Evolutionary conservation across 2,888 invertebrate species (phyloP), one percentile per base, ranked within the genome.

Genomic region (Pocota personata): DNA sequence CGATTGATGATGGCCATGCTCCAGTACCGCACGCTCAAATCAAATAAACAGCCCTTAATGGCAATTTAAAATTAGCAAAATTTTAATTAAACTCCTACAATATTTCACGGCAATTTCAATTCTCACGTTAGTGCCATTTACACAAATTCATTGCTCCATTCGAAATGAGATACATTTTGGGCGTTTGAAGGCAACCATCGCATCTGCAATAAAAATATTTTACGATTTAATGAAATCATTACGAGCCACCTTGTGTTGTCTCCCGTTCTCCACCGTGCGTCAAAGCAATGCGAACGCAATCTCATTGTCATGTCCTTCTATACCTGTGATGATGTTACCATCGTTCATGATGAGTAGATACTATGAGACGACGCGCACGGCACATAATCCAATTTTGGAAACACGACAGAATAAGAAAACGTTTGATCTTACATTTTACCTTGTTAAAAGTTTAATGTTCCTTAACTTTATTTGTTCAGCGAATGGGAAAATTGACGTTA

Each of bases 391-490:
- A 71, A 71, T 71, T 71, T 71, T 30, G 35, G 12, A 37, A 32
- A 60, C 77, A 72, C 66, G 64, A 27, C 57, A 64, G 50, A 71
- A 50, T 64, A 57, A 58, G 73, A 79, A 84, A 79, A 52, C 75
- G 71, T 84, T 84, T 84, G 84, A 84, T 79, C 75, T 79, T 27
- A 64, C 66, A 72, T 69, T 24, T 78, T 73, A 84, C 80, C 84
- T 84, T 84, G 84, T 84, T 84, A 84, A 84, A 84, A 84, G 79
- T 79, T 84, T 71, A 84, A 84, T 84, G 79, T 79, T 79, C 75
- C 84, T 52, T 79, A 84, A 84, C 75, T 75, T 79, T 84, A 76
- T 84, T 84, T 84, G 79, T 76, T 84, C 71, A 79, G 62, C 71
- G 79, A 79, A 84, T 75, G 75, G 69, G 79, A 84, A 79, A 84